Evolutionary conservation across 2,888 invertebrate species (phyloP), one percentile per base, ranked within the genome.

Genomic region (Sesamia inferens): DNA sequence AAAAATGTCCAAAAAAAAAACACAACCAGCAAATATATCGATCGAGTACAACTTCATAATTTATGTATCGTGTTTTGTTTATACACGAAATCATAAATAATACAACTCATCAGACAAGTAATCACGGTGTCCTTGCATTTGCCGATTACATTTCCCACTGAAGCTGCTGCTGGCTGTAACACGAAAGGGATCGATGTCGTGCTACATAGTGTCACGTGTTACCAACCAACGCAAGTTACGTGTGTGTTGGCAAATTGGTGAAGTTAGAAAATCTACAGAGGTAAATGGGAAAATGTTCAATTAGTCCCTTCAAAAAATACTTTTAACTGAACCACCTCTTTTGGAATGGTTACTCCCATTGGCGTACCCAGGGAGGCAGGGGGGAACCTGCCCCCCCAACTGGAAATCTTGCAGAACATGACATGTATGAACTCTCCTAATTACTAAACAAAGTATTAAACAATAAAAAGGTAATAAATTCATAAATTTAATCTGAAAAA

Each of bases 51-150:
- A 54, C 31, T 24, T 55, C n/a, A 78, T 75, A 31, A 68, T 65
- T 76, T 66, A 65, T 57, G 81, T n/a, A 66, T 64, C 57, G 31
- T 39, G 19, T 59, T 76, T 55, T 54, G 22, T 80, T 63, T 68
- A 72, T 55, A 22, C 69, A 71, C 31, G 55, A 58, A 83, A 31
- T 62, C n/a, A 83, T 83, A 68, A 75, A 71, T 74, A 79, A 74
- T 74, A 58, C 75, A 68, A 62, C 65, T 69, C 51, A 68, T 66
- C 68, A 68, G 63, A 65, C 74, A 70, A 78, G 55, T 65, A 84
- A 74, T 70, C 22, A 63, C 42, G 65, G 42, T 68, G 80, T 11
- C 76, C 81, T 81, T 76, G 80, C 64, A 63, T 75, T 79, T 62
- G 31, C 57, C 42, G 71, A 71, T 68, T 81, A 66, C 54, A 83